Evolutionary conservation across 2,113 vertebrate genomes (phyloP).

Genomic region (Hystrix cristata): DNA sequence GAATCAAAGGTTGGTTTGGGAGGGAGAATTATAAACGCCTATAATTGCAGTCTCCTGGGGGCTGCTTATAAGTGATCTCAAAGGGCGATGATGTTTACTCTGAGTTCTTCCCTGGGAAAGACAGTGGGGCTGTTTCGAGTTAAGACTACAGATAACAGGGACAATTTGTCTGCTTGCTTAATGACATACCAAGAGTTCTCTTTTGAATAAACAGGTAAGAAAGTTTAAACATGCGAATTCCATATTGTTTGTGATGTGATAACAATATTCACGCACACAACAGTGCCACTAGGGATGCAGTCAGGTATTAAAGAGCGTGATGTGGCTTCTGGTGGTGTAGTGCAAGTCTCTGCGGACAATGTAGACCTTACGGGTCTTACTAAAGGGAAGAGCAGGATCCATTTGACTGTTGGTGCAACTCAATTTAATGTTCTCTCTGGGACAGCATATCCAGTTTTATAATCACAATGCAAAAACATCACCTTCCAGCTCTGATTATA

Average conservation of each 20-base stretch:
- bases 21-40: slow-evolving; percentile 76
- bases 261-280: slow-evolving; percentile 4
- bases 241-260: slow-evolving; percentile 28
- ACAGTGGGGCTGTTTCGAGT: background rate
- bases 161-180: slow-evolving; percentile 58
- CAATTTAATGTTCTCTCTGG: background rate
- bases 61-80: slow-evolving; percentile 32
- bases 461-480: slow-evolving; percentile 47
- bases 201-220: slow-evolving; percentile 55
- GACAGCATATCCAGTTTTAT: background rate
- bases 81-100: slow-evolving; percentile 33
- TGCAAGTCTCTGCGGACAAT: slow-evolving; percentile 71
- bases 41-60: slow-evolving; percentile 72
- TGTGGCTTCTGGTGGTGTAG: slow-evolving; percentile 41
- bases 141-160: slow-evolving; percentile 22
- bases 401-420: background rate
- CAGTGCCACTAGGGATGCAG: slow-evolving; percentile 61
- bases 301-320: slow-evolving; percentile 75
- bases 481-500: slow-evolving; percentile 14
- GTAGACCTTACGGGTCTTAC: slow-evolving; percentile 60
- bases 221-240: slow-evolving; percentile 74
- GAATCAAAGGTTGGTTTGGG: slow-evolving; percentile 73
- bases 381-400: slow-evolving; percentile 31
- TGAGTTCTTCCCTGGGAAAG: slow-evolving; percentile 51
- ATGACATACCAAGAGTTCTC: slow-evolving; percentile 52